Evolutionary conservation across 2,797 vertebrate genomes (phyloP).

Genomic region (Xiphorhynchus erythropygius): DNA sequence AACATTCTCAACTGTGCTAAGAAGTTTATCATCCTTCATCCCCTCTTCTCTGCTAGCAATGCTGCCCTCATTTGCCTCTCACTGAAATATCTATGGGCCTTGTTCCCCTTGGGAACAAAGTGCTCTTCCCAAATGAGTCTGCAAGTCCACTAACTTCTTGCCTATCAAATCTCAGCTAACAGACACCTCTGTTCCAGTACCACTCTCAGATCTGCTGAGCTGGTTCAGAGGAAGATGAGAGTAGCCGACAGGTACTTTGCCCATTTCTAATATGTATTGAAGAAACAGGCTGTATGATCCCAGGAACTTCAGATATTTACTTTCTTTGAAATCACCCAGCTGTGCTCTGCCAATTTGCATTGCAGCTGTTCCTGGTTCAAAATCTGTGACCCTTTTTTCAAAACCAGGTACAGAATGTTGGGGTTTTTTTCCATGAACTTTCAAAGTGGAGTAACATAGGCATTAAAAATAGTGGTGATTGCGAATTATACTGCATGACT

Average conservation of each 20-base stretch:
- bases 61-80: not conserved
- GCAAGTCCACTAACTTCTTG: not conserved
- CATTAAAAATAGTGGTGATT: not conserved
- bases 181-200: accelerated
- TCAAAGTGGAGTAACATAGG: not conserved
- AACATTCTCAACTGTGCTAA: not conserved
- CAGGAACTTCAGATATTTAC: not conserved
- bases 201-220: not conserved
- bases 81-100: not conserved
- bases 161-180: not conserved
- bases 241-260: not conserved
- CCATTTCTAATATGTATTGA: not conserved
- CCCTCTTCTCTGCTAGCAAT: not conserved
- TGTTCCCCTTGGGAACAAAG: not conserved
- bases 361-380: not conserved
- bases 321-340: not conserved
- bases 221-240: not conserved
- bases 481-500: accelerated
- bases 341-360: not conserved
- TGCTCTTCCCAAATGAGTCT: not conserved
- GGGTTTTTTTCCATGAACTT: not conserved
- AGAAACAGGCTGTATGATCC: not conserved
- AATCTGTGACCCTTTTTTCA: not conserved
- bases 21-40: not conserved
- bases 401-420: not conserved